These are phyloP conservation scores for Salvator merianae DNA, from an alignment of 2,113 vertebrate genomes.

Conservation along the genomic window DNA sequence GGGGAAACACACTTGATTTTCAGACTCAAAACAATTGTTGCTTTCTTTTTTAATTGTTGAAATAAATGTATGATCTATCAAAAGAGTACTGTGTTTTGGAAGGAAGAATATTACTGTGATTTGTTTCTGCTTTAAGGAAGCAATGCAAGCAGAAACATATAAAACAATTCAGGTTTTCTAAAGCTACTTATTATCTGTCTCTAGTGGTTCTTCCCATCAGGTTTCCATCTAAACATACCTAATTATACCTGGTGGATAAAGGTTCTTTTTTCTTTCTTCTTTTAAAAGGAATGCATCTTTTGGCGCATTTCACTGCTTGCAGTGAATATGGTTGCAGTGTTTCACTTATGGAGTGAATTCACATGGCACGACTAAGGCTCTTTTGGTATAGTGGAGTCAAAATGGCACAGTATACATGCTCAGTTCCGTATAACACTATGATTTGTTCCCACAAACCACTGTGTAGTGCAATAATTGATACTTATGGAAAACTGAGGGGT, in stretches of 20 bases:
- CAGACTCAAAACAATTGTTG: neutral
- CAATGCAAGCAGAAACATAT: neutral
- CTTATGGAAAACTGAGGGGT: too few relatives aligned
- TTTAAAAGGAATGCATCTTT: too few relatives aligned
- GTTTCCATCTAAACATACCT: neutral
- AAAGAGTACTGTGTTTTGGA: neutral
- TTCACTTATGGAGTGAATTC: too few relatives aligned
- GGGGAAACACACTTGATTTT: neutral
- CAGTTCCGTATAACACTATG: too few relatives aligned
- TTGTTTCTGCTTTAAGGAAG: neutral
- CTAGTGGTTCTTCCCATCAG: neutral
- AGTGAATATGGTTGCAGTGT: too few relatives aligned
- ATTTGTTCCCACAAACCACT: too few relatives aligned
- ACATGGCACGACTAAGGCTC: too few relatives aligned
- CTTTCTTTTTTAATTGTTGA: neutral
- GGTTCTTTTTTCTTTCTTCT: too few relatives aligned
- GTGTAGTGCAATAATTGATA: too few relatives aligned
- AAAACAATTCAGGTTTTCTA: constrained; percentile 6
- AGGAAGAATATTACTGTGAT: neutral
- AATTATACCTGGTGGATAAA: neutral
- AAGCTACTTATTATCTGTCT: neutral
- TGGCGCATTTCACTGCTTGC: too few relatives aligned
- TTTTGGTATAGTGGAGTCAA: too few relatives aligned
- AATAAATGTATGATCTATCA: neutral
- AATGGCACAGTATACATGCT: too few relatives aligned